Conservation (phyloP, 2,113 vertebrate species). For the Cyanocitta stelleri region DNA sequence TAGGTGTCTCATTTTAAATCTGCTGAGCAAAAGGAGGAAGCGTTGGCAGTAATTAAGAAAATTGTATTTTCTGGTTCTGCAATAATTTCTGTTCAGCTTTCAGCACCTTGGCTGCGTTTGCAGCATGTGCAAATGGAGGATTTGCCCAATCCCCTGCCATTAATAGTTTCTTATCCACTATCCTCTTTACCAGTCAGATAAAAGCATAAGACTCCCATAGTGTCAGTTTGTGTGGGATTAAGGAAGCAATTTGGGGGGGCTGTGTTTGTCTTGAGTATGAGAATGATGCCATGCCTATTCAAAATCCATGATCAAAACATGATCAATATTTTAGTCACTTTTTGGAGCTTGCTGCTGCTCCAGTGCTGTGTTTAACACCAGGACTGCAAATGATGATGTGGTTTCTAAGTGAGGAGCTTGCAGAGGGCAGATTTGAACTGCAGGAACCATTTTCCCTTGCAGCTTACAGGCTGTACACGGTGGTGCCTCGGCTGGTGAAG, state of each 20-base stretch:
- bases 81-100: neutral
- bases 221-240: neutral
- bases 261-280: neutral
- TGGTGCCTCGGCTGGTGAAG: slow-evolving; percentile 93
- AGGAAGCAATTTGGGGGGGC: neutral
- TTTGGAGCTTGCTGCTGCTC: neutral
- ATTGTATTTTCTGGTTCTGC: neutral
- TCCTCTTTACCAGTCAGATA: slow-evolving; percentile 19
- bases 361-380: neutral
- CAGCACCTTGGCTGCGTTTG: neutral
- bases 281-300: neutral
- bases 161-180: slow-evolving; percentile 25
- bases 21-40: neutral
- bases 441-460: neutral
- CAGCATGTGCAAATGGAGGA: slow-evolving; percentile 31
- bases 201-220: slow-evolving; percentile 45
- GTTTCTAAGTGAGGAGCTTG: neutral
- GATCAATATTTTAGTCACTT: neutral
- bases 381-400: neutral
- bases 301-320: neutral
- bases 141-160: slow-evolving; percentile 20
- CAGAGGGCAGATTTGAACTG: neutral
- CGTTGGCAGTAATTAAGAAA: neutral
- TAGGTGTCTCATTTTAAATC: neutral
- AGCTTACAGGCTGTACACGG: slow-evolving; percentile 93